Conservation (phyloP, 2,888 invertebrate genomes). For the Ellobium chinense region DNA sequence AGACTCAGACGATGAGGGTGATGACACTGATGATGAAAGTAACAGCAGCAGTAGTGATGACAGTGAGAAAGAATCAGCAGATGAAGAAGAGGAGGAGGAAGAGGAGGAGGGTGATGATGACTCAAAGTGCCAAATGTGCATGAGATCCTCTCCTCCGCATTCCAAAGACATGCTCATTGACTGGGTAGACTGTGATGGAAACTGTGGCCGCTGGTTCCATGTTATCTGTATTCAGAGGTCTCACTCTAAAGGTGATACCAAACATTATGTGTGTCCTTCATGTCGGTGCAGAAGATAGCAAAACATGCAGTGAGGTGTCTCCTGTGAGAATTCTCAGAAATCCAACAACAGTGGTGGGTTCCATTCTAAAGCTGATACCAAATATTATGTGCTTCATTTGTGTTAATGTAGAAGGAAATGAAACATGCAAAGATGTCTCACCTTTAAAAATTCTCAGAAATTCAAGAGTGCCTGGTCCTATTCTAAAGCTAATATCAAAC, state of each 20-base stretch:
- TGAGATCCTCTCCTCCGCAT: slow-evolving; percentile 37
- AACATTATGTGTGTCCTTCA: slow-evolving; percentile 39
- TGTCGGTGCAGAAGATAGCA: slow-evolving; percentile 28
- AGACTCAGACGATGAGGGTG: background rate
- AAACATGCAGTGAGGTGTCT: too few species aligned
- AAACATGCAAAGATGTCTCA: too few species aligned
- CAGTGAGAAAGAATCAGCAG: background rate
- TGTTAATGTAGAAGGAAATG: too few species aligned
- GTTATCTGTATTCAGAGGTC: slow-evolving; percentile 37
- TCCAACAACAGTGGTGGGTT: too few species aligned
- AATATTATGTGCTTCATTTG: too few species aligned
- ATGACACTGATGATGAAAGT: background rate
- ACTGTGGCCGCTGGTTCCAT: slow-evolving; percentile 47
- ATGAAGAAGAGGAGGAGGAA: slow-evolving; percentile 7
- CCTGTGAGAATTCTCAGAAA: too few species aligned
- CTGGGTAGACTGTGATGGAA: slow-evolving; percentile 44
- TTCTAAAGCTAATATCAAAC: slow-evolving; percentile 9
- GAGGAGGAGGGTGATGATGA: slow-evolving; percentile 31
- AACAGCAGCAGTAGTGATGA: background rate
- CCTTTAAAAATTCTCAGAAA: too few species aligned
- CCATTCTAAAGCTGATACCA: too few species aligned
- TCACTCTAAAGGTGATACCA: slow-evolving; percentile 8
- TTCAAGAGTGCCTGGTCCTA: too few species aligned
- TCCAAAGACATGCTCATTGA: slow-evolving; percentile 37
- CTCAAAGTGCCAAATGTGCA: slow-evolving; percentile 43